Conservation (phyloP, 2,113 vertebrate genomes). For the Pelecanus crispus region DNA sequence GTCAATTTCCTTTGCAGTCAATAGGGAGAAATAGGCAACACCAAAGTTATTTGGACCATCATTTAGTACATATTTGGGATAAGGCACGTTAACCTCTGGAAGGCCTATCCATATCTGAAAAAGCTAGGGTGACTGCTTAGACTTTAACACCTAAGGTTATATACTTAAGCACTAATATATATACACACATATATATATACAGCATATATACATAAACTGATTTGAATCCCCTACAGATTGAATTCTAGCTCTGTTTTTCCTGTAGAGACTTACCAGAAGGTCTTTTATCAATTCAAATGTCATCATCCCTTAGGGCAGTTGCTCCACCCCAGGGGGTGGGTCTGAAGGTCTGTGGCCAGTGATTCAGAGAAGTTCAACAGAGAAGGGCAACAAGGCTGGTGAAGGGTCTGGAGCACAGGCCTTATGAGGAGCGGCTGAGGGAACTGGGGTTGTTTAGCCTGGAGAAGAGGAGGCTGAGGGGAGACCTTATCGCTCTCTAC, state of each 20-base stretch:
- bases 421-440: too few species aligned
- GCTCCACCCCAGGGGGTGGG: background rate
- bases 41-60: background rate
- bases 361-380: too few species aligned
- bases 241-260: background rate
- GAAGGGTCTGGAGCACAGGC: too few species aligned
- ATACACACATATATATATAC: too few species aligned
- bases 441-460: too few species aligned
- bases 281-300: background rate
- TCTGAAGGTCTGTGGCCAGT: background rate
- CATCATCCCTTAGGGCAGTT: background rate
- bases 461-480: too few species aligned
- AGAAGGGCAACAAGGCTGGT: too few species aligned
- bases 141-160: background rate
- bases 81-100: background rate
- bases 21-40: background rate
- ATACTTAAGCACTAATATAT: fast-evolving
- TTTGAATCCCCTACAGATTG: background rate
- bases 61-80: background rate
- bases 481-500: too few species aligned
- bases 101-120: background rate
- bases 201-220: background rate
- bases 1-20: background rate
- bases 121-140: background rate
- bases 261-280: background rate